phyloP scores from a whole-genome alignment of 2,797 vertebrate genomes.

The Eurystomus glaucurus region DNA sequence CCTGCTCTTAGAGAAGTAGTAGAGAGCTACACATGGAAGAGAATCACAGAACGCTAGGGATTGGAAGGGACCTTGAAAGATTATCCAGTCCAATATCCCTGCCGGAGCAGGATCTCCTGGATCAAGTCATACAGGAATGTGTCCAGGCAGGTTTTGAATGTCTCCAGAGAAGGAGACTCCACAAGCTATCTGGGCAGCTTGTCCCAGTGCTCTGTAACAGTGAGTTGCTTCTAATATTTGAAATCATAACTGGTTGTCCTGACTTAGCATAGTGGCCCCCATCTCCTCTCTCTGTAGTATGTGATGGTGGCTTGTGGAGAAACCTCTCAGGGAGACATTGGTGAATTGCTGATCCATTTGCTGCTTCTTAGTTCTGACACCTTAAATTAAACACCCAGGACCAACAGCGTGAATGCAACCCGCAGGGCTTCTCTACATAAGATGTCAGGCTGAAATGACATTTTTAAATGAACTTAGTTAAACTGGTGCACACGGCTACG shows the following conservation, averaged over 20 bases:
- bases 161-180: too few species aligned
- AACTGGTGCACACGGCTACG: background rate
- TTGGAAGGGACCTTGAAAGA: too few species aligned
- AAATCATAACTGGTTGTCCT: background rate
- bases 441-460: background rate
- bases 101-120: too few species aligned
- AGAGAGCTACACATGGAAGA: background rate
- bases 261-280: background rate
- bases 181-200: too few species aligned
- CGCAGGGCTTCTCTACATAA: accelerated
- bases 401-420: background rate
- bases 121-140: too few species aligned
- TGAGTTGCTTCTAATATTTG: background rate
- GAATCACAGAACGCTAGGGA: too few species aligned
- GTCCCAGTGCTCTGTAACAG: too few species aligned
- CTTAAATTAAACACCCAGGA: background rate
- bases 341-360: background rate
- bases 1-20: background rate
- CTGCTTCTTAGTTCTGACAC: background rate
- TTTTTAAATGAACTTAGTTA: background rate
- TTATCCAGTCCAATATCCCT: too few species aligned
- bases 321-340: background rate
- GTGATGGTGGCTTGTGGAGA: background rate
- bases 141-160: too few species aligned
- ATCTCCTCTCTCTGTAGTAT: background rate